These are phyloP conservation scores for Sturmia bella DNA, from an alignment of 2,888 invertebrate species.

Conservation along the genomic window DNA sequence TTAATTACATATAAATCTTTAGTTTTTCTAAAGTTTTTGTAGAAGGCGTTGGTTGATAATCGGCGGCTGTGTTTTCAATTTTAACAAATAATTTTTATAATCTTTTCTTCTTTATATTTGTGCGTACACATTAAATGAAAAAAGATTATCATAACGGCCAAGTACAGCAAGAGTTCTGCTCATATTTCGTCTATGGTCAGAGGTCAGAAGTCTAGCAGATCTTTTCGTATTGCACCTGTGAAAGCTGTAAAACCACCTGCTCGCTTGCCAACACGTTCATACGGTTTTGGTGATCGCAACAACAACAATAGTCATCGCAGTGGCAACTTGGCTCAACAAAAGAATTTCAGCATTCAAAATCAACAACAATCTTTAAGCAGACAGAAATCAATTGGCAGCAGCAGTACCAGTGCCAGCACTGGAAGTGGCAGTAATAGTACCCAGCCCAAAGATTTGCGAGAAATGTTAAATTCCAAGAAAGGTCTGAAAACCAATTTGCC, in stretches of 20 bases:
- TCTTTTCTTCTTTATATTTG: conserved; percentile 15
- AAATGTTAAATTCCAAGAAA: conserved; percentile 71
- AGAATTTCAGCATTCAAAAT: conserved; percentile 42
- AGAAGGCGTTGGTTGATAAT: conserved; percentile 34
- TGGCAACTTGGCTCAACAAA: conserved; percentile 39
- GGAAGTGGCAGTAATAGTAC: conserved; percentile 43
- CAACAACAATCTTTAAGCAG: conserved; percentile 65
- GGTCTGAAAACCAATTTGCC: conserved; percentile 48
- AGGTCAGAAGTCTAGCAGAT: conserved; percentile 74
- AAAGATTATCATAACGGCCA: conserved; percentile 76
- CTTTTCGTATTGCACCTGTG: conserved; percentile 63
- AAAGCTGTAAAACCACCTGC: conserved; percentile 71
- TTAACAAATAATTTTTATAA: conserved; percentile 24
- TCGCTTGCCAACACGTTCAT: conserved; percentile 57
- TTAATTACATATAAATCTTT: conserved; percentile 37
- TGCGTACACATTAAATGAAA: neutral
- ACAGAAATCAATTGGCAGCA: conserved; percentile 62
- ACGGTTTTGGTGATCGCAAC: conserved; percentile 56
- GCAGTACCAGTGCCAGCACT: conserved; percentile 50
- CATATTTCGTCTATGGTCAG: conserved; percentile 79
- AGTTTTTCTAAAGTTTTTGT: conserved; percentile 51
- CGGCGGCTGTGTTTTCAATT: conserved; percentile 25
- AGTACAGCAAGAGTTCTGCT: conserved; percentile 75
- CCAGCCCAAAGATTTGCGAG: conserved; percentile 69
- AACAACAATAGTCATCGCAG: conserved; percentile 58